Percentiles rank a stretch among this genome's conserved stretches.
phyloP scores from a whole-genome alignment of 2,888 invertebrate species.

The Pterostichus niger region DNA sequence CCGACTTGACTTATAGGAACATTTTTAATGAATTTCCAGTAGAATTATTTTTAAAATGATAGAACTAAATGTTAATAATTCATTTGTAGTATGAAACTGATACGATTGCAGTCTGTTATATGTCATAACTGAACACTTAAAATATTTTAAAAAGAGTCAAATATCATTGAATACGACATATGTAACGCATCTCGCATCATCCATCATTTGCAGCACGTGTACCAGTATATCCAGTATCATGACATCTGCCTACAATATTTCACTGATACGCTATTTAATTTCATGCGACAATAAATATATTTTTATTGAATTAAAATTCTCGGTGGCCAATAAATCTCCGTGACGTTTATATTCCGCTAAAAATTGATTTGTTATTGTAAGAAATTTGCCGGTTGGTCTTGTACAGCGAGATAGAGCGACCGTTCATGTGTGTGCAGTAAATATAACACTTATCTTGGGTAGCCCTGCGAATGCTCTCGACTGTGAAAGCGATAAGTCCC shows the following conservation, averaged over 20 bases:
- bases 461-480: constrained; percentile 38
- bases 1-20: too few species aligned
- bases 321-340: background rate
- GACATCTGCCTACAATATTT: constrained; percentile 11
- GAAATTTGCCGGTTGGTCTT: constrained; percentile 11
- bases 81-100: background rate
- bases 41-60: too few species aligned
- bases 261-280: background rate
- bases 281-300: constrained; percentile 11
- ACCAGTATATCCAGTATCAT: background rate
- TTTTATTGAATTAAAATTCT: constrained; percentile 6
- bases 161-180: constrained; percentile 7
- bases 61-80: too few species aligned
- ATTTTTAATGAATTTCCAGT: too few species aligned
- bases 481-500: constrained; percentile 65
- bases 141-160: background rate
- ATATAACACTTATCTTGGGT: constrained; percentile 62
- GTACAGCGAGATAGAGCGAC: constrained; percentile 21
- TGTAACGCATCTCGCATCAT: constrained; percentile 2
- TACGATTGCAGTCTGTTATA: background rate
- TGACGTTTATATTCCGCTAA: background rate
- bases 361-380: constrained; percentile 41
- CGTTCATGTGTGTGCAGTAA: constrained; percentile 63
- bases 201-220: background rate
- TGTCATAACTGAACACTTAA: constrained; percentile 9